Conservation (phyloP, 2,888 invertebrate genomes). For the Creontiades dilutus region DNA sequence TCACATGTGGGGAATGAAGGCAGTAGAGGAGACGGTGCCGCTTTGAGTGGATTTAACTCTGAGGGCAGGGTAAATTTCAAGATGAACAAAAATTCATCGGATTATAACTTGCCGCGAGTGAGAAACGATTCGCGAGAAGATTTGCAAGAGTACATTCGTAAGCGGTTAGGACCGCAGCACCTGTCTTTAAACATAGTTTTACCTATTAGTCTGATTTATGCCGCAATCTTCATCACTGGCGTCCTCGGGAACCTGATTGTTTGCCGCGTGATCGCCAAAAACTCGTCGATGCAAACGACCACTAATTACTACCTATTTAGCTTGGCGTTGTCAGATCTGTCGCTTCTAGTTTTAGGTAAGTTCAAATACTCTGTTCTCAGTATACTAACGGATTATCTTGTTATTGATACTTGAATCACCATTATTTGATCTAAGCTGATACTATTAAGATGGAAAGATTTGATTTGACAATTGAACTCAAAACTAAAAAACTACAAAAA, state of each 20-base stretch:
- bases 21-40: constrained; percentile 55
- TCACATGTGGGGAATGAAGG: constrained; percentile 21
- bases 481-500: no score
- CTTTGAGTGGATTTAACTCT: constrained; percentile 26
- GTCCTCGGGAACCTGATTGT: constrained; percentile 91
- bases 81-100: neutral
- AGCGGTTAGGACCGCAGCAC: constrained; percentile 83
- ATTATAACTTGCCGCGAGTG: neutral
- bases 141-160: constrained; percentile 82
- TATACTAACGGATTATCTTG: no score
- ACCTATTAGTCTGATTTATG: constrained; percentile 85
- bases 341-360: constrained; percentile 88
- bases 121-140: constrained; percentile 48
- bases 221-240: constrained; percentile 89
- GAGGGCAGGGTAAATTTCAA: neutral
- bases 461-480: no score
- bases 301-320: constrained; percentile 96
- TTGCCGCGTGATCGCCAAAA: constrained; percentile 90
- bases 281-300: constrained; percentile 91
- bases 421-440: no score
- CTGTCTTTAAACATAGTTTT: constrained; percentile 80
- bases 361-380: neutral
- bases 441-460: no score
- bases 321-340: constrained; percentile 91
- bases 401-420: no score